A percentile compares a stretch with the other conserved stretches of the same genome.
phyloP scores from a whole-genome alignment of 92 coral and sea anemone species.

The Chrysogorgia sp. region DNA sequence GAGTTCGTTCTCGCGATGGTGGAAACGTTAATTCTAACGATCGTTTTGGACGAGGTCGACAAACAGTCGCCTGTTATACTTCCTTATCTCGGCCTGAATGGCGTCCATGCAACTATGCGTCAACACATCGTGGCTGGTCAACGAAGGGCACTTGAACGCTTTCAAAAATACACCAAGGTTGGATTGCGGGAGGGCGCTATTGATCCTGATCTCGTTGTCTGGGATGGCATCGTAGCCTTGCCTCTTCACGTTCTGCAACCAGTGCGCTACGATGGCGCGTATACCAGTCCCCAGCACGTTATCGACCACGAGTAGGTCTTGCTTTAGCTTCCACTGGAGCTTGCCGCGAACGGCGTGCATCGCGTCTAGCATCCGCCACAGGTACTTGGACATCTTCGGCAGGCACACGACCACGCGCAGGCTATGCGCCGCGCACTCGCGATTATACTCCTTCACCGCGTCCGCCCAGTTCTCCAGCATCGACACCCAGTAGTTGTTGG shows the following conservation, averaged over 20 bases:
- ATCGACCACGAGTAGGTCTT: neutral
- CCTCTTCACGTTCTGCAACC: neutral
- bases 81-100: slow-evolving; percentile 4
- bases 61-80: slow-evolving; percentile 19
- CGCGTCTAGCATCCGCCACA: slow-evolving; percentile 64
- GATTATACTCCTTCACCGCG: slow-evolving; percentile 65
- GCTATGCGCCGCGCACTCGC: slow-evolving; percentile 14
- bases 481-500: slow-evolving; percentile 72
- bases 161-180: neutral
- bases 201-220: neutral
- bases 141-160: neutral
- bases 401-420: slow-evolving; percentile 51
- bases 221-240: neutral
- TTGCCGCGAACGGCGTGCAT: slow-evolving; percentile 45
- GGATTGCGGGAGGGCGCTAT: no score
- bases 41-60: neutral
- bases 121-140: neutral
- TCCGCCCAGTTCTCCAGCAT: slow-evolving; percentile 91
- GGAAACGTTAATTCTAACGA: no score
- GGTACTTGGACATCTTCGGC: slow-evolving; percentile 74
- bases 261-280: neutral
- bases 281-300: neutral
- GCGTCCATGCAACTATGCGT: slow-evolving; percentile 1
- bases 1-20: no score
- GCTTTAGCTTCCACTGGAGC: neutral